phyloP scores from a whole-genome alignment of 2,888 invertebrate genomes.

The Oegoconia quadripuncta region DNA sequence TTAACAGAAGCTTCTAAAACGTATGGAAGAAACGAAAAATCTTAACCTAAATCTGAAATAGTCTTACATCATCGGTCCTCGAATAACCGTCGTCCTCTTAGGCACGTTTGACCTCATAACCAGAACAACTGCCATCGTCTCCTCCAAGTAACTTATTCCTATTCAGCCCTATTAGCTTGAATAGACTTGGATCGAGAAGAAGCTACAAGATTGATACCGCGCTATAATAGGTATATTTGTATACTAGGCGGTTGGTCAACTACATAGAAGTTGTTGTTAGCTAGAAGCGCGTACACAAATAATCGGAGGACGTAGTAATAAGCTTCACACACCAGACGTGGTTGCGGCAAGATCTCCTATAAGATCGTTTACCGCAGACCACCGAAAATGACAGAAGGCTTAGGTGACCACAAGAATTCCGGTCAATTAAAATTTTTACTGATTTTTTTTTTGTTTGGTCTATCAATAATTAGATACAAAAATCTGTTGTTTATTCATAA shows the following conservation, averaged over 20 bases:
- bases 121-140: neutral
- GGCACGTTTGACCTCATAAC: slow-evolving; percentile 4
- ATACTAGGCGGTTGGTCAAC: slow-evolving; percentile 32
- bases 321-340: too few relatives aligned
- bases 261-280: slow-evolving; percentile 16
- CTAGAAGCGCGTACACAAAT: slow-evolving; percentile 15
- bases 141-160: neutral
- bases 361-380: too few relatives aligned
- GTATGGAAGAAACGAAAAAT: too few relatives aligned
- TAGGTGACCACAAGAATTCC: too few relatives aligned
- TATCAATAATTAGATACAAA: too few relatives aligned
- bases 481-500: too few relatives aligned
- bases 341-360: too few relatives aligned
- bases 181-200: slow-evolving; percentile 20
- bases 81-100: neutral
- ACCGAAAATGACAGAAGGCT: too few relatives aligned
- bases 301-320: neutral
- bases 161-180: slow-evolving; percentile 12
- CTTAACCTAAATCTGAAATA: neutral
- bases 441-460: too few relatives aligned
- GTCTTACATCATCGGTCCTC: neutral
- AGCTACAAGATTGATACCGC: slow-evolving; percentile 38
- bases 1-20: too few relatives aligned
- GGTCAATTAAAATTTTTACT: too few relatives aligned
- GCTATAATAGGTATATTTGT: slow-evolving; percentile 39